These are phyloP conservation scores for Dipodomys ordii DNA, from an alignment of 2,113 vertebrate species.

Conservation along the genomic window DNA sequence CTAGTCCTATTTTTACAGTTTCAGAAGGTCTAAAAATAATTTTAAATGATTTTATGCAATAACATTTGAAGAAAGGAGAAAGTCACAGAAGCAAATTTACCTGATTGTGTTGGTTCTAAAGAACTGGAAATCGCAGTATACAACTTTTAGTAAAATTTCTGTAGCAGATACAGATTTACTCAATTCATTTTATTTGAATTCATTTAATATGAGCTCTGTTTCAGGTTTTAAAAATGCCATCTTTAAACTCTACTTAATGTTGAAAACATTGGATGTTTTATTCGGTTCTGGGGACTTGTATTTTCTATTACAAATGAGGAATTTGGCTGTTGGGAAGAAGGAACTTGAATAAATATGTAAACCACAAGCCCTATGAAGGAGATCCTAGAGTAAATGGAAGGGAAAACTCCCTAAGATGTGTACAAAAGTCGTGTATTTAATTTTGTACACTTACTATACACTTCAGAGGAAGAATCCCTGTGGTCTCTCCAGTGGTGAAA, in stretches of 20 bases:
- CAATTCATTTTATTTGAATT: conserved; percentile 30
- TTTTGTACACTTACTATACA: background rate
- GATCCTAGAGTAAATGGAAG: background rate
- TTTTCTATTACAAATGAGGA: conserved; percentile 30
- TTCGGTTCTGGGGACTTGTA: background rate
- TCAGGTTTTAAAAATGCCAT: background rate
- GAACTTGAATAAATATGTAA: conserved; percentile 15
- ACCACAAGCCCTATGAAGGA: background rate
- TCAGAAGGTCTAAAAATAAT: conserved; percentile 42
- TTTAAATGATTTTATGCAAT: conserved; percentile 34
- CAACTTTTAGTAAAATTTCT: conserved; percentile 20
- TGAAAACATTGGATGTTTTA: background rate
- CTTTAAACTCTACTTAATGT: conserved; percentile 11
- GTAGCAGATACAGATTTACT: background rate
- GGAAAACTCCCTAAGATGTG: background rate
- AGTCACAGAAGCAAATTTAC: conserved; percentile 39
- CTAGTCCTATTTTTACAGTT: conserved; percentile 37
- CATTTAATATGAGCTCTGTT: conserved; percentile 15
- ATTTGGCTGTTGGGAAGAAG: conserved; percentile 43
- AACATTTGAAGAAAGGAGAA: conserved; percentile 19
- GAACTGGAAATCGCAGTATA: background rate
- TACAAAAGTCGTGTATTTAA: background rate
- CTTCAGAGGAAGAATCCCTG: background rate
- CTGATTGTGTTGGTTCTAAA: background rate
- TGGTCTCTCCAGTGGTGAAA: background rate